Evolutionary conservation across 2,888 invertebrate species (phyloP), one percentile per base, ranked within the genome.

Genomic region (Eucera pruinosa): DNA sequence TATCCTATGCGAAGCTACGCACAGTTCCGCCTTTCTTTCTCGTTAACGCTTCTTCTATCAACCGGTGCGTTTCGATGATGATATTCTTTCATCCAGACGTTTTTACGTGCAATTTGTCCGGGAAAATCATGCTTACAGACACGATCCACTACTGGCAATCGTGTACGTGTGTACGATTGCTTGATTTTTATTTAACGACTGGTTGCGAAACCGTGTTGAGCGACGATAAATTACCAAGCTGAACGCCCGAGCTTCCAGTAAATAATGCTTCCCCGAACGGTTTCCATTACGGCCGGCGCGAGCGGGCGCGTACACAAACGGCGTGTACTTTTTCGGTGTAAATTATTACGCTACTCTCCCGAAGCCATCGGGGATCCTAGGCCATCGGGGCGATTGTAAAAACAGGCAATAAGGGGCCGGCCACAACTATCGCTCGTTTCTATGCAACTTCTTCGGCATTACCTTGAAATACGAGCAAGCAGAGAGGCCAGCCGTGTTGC

Each of bases 361-460:
- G 57, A 55, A 69, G 65, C 65, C 47, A 33, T 47, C 36, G 30
- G 25, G 25, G 70, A 69, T 81, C 71, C 76, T 55, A 67, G 71
- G 67, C 69, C 67, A 70, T 81, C 80, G 54, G 25, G 30, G 55
- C 48, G 50, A 61, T 72, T 65, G 71, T 82, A 83, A 83, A 83
- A 83, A 83, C 70, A 11, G 60, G 68, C 65, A 71, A 82, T 82
- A 80, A 82, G 77, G 27, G 62, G 7, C 71, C 43, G 72, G 45
- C 68, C 68, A 30, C 76, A 69, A 68, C 66, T 76, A 72, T 81
- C 74, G 79, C 69, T 68, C 66, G 82, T 81, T 75, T 83, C 82
- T 83, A 83, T 82, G 83, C 69, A 79, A 83, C 81, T 83, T 83
- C 70, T 83, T 82, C 73, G 72, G 58, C 50, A 43, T 82, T 74